Base-by-base conservation (phyloP, 2,113 vertebrate genomes). In the Alectura lathami region DNA sequence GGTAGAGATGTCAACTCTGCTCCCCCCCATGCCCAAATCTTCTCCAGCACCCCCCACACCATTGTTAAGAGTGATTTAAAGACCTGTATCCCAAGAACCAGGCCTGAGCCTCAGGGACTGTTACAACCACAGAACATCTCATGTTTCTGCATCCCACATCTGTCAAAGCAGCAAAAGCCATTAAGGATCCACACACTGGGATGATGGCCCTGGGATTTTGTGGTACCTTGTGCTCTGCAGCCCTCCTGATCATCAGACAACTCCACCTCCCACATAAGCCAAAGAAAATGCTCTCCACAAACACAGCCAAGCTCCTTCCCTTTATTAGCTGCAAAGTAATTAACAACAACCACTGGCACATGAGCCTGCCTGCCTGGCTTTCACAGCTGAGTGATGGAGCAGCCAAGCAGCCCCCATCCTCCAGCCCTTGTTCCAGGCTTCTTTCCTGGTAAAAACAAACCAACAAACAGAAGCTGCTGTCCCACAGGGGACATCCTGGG, bases 1-100 rank as follows among this genome's bases (percentile, higher is more conserved):
- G 11, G 29, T 11, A 91, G 22, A 0, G 0, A 42, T 22, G 53
- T 0, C 53, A 54, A 68, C 53, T 63, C 80, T 86, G 72, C 67
- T 47, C 73, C 81, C 50, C 83, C 54, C n/a, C 7, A 15, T 60
- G n/a, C 30, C 53, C 83, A 57, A 2, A 43, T 60, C 50, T 80
- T 83, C 76, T 57, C 30, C 54, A 40, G n/a, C 69, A 50, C 21
- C 68, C 34, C 36, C 88, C 27, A 5, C 7, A 22, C 69, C 54
- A 23, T 8, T 47, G 18, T 17, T 57, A 88, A 77, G 10, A 23
- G n/a, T 57, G 54, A 86, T 76, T 93, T 90, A 88, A 90, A 90
- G 50, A 57, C 32, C 57, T 40, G 17, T 51, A 34, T 83, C 48
- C 77, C 4, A 3, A 79, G 45, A 77, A 50, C 11, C 27, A 66